A percentile compares a stretch with the other conserved stretches of the same genome.
Conservation (phyloP, 2,888 invertebrate genomes). For the Coecobrya sp. region DNA sequence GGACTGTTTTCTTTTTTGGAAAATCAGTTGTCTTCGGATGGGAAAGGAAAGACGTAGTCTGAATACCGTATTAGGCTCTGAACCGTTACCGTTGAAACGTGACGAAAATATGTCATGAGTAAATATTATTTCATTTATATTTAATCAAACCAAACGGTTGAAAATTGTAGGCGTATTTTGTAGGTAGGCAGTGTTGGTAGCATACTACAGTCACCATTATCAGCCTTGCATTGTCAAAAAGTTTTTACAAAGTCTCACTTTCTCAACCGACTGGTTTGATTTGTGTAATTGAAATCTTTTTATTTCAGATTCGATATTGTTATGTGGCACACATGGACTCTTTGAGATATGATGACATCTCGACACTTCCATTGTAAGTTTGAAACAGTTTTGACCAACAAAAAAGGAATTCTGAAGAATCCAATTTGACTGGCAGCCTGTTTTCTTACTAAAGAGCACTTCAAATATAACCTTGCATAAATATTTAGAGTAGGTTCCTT, state of each 20-base stretch:
- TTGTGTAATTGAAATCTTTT: not conserved
- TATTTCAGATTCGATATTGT: not conserved
- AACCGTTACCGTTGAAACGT: conserved; percentile 13
- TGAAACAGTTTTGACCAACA: not conserved
- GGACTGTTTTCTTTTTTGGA: not conserved
- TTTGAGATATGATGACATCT: conserved; percentile 17
- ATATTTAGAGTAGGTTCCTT: not conserved
- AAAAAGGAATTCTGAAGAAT: not conserved
- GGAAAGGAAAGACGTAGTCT: not conserved
- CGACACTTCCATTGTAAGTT: not conserved
- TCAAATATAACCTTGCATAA: not conserved
- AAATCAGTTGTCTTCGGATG: not conserved
- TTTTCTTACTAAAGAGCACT: not conserved
- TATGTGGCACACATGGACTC: not conserved
- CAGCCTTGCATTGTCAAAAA: not conserved
- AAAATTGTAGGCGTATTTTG: not conserved
- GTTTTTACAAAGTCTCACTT: conserved; percentile 7
- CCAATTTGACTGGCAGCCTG: not conserved
- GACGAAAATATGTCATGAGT: conserved; percentile 12
- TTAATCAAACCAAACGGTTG: not conserved
- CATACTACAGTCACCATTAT: not conserved
- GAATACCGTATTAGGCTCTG: conserved; percentile 1
- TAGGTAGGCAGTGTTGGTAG: not conserved
- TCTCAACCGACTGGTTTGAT: conserved; percentile 3
- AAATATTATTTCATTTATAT: not conserved